Percentiles rank a stretch among this genome's conserved stretches.
Evolutionary conservation across 1,140 invertebrate genomes (phyloP).

Genomic region (Drosophila willistoni): DNA sequence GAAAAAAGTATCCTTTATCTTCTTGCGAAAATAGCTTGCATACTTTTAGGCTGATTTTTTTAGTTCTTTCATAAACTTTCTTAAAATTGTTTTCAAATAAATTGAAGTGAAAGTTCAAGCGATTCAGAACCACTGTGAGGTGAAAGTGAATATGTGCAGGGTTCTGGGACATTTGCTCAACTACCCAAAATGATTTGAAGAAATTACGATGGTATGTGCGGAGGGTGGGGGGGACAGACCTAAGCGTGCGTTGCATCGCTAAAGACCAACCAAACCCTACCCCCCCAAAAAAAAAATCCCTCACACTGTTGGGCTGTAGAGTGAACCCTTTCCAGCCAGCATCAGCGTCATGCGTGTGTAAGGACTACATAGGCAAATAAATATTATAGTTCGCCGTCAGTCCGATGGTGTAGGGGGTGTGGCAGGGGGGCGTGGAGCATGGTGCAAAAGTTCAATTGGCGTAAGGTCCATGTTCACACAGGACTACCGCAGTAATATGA

Average conservation of each 20-base stretch:
- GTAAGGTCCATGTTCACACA: conserved; percentile 31
- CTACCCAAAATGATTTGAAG: conserved; percentile 10
- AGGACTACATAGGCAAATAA: conserved; percentile 49
- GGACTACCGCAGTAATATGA: conserved; percentile 56
- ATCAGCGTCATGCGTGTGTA: conserved; percentile 28
- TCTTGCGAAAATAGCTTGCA: too few species aligned
- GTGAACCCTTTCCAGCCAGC: conserved; percentile 20
- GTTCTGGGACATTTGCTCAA: conserved; percentile 8
- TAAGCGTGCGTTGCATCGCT: conserved; percentile 46
- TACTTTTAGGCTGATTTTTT: too few species aligned
- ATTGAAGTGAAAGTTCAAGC: neutral
- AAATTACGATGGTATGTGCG: neutral
- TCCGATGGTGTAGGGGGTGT: neutral
- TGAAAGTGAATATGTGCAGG: conserved; percentile 34
- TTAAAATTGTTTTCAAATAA: too few species aligned
- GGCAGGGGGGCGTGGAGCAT: neutral
- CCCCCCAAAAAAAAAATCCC: neutral
- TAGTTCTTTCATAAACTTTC: too few species aligned
- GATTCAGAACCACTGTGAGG: neutral
- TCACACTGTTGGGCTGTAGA: neutral
- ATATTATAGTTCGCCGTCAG: conserved; percentile 37
- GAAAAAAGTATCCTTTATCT: too few species aligned
- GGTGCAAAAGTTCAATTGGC: conserved; percentile 42
- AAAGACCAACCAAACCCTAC: conserved; percentile 29
- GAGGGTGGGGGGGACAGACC: conserved; percentile 1